Base-by-base conservation (phyloP, 2,888 invertebrate species). In the Antheraea assamensis region DNA sequence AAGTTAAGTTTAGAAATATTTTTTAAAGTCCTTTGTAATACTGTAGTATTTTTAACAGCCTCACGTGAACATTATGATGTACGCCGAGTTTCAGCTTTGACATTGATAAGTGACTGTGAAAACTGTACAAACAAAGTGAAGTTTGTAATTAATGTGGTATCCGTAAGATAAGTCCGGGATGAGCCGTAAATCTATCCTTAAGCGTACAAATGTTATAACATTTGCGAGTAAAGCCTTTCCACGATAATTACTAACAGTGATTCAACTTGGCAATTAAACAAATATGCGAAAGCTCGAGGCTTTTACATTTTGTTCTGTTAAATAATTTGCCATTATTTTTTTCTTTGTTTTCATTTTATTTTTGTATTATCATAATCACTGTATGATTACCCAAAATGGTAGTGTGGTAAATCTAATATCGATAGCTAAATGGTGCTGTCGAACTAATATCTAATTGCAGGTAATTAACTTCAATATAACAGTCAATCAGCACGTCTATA, bases 61-160 rank as follows among this genome's bases (percentile, higher is more conserved):
- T 64, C 15, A 27, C 17, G 15, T 15, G 27, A 17, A 30, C 61
- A 64, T 24, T 8, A 58, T 30, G 17, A 30, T 35, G 30, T 66
- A 35, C 35, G 66, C 21, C 21, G 35, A 35, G 21, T 68, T 35
- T 35, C 68, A 66, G 31, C 27, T 5, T 73, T 70, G 73, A 73
- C 73, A 21, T 73, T 70, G 73, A 73, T 73, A 70, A 73, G 70
- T 73, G 70, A 58, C 42, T 58, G 58, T 52, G 58, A 35, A 73
- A 70, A 58, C 70, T 55, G 35, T 68, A 73, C 70, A 42, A 31
- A 58, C 58, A 42, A 70, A 58, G 21, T 70, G 68, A 49, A 68
- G 52, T 58, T 73, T 73, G 73, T 73, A 73, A 73, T 73, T 73
- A 73, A 73, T 73, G 72, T n/a, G 55, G 55, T 35, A 58, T 31